Base-by-base conservation (phyloP, 2,888 invertebrate species). In the Scrobipalpa costella region DNA sequence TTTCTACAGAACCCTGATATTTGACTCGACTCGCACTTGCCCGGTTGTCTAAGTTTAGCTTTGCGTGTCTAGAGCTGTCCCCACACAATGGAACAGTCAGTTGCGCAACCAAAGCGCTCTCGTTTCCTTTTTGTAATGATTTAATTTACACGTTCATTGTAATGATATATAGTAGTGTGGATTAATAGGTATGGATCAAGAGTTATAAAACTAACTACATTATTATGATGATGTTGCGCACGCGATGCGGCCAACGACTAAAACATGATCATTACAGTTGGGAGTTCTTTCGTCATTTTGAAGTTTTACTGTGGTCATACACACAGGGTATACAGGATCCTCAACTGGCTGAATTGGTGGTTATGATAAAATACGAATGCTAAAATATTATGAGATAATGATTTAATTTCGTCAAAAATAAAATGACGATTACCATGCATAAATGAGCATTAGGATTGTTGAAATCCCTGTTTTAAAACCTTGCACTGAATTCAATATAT, bases 81-180 rank as follows among this genome's bases (percentile, higher is more conserved):
- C 66, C 68, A 57, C 70, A 79, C 76, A 82, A 82, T 80, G 63
- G 71, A 72, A 70, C 66, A 71, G 75, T 73, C 73, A 73, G 73
- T 78, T 72, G 77, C 72, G 69, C 70, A 75, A 76, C 74, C 67
- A 72, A 72, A 71, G 72, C 73, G 71, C 70, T 72, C 72, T 73
- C 69, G 70, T 77, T 79, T 79, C 73, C 73, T 72, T 71, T 74
- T 71, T 70, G 72, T 78, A 77, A 78, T 76, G 72, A 78, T 78
- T 80, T 76, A 66, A 84, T 82, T 83, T 77, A 77, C 76, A 78
- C 75, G 66, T 76, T 75, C 75, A 77, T 75, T 69, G 69, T 63
- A 63, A 73, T 69, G 69, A 63, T 63, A 71, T 69, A 70, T 21
- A 27, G 27, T 52, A 44, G 34, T 71, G 69, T 68, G 70, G 69